Evolutionary conservation across 2,888 invertebrate species (phyloP), one percentile per base, ranked within the genome.

Genomic region (Chrysina gloriosa): DNA sequence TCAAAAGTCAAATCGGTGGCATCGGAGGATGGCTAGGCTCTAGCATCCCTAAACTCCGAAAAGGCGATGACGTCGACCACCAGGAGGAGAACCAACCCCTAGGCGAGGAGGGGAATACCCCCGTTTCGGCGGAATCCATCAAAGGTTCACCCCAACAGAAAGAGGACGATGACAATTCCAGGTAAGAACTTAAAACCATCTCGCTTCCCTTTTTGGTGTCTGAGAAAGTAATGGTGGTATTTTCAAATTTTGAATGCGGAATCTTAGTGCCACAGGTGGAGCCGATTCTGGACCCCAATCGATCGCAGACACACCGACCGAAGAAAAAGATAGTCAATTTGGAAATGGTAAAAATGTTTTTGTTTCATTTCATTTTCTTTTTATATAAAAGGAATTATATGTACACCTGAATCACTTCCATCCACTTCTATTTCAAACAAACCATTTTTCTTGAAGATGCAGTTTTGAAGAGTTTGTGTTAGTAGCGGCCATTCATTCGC

Each of bases 131-230:
- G 11, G 84, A 85, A 34, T 75, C 84, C 67, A 77, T 79, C n/a
- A 84, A 85, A 69, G 80, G 77, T 31, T 79, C 80, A 7, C 77
- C 79, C 25, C 77, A 82, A 73, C 77, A 85, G 81, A 77, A 80
- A 83, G 94, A 94, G 78, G 94, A 95, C 84, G 94, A 95, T 83
- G 94, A 94, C 86, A 93, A 93, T 86, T 92, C 92, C 85, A 92
- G 92, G 92, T 92, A 89, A 72, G 47, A 36, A 36, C 27, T 65
- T 47, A 47, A 58, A 25, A 58, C 56, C 48, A 68, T 31, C 29
- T 14, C 42, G n/a, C 2, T 45, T 56, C n/a, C 19, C 23, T 50
- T 11, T 23, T 42, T 19, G 36, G 16, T 66, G 47, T 58, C 39
- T 66, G 58, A 66, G 56, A 19, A 67, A 61, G 27, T 61, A 67